phyloP scores from a whole-genome alignment of 2,113 vertebrate species.

The Ceyx cyanopectus region DNA sequence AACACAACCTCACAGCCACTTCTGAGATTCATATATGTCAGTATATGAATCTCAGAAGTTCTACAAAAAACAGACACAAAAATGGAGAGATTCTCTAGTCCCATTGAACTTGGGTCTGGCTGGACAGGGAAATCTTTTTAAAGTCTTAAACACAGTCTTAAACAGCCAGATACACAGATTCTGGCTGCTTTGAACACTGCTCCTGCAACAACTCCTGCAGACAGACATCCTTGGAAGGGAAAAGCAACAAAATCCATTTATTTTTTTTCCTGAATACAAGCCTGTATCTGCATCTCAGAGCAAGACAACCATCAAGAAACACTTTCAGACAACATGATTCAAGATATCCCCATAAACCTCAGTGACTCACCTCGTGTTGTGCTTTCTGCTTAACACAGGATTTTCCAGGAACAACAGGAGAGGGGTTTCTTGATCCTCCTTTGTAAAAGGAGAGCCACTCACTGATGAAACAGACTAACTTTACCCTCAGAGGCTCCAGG shows the following conservation, averaged over 20 bases:
- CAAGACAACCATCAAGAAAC: neutral
- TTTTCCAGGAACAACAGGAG: neutral
- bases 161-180: neutral
- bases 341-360: neutral
- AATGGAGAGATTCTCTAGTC: neutral
- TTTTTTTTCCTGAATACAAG: neutral
- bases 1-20: neutral
- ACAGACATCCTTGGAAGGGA: neutral
- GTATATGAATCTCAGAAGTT: neutral
- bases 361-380: fast-evolving
- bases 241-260: neutral
- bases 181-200: neutral
- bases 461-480: neutral
- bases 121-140: neutral
- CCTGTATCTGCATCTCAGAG: neutral
- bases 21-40: neutral
- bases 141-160: too few species aligned
- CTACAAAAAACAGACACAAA: neutral
- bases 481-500: neutral
- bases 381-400: neutral
- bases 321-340: neutral
- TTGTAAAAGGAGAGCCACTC: neutral
- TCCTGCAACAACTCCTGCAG: neutral
- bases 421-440: neutral
- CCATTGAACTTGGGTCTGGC: neutral